Percentiles rank a stretch among this genome's conserved stretches.
phyloP scores from a whole-genome alignment of 2,113 vertebrate genomes.

The Hemicordylus capensis region DNA sequence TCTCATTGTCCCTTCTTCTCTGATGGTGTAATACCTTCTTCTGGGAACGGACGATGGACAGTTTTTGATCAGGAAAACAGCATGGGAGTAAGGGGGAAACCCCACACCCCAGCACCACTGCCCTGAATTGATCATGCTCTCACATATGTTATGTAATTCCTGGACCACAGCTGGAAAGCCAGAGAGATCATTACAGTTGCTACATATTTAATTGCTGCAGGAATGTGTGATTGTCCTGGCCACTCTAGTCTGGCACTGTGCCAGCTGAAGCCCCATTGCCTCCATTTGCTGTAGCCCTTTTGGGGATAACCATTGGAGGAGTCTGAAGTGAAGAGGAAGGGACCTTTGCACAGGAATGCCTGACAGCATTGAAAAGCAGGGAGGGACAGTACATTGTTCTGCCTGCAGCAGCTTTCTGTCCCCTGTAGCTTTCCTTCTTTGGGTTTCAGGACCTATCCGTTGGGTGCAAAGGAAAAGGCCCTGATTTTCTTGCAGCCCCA shows the following conservation, averaged over 20 bases:
- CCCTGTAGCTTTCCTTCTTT: background rate
- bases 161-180: background rate
- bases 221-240: background rate
- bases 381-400: background rate
- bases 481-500: background rate
- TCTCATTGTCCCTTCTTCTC: background rate
- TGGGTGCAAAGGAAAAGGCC: background rate
- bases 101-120: no score
- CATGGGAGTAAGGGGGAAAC: background rate
- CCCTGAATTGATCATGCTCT: background rate
- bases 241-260: no score
- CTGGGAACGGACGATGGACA: background rate
- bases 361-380: background rate
- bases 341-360: background rate
- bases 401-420: background rate
- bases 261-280: background rate
- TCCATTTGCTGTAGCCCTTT: background rate
- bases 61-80: background rate
- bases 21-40: background rate
- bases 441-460: background rate
- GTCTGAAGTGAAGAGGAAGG: background rate
- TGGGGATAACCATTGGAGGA: background rate
- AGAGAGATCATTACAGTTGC: background rate
- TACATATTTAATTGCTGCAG: background rate
- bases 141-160: background rate